These are phyloP conservation scores for Caloenas nicobarica DNA, from an alignment of 2,113 vertebrate species.

Conservation along the genomic window DNA sequence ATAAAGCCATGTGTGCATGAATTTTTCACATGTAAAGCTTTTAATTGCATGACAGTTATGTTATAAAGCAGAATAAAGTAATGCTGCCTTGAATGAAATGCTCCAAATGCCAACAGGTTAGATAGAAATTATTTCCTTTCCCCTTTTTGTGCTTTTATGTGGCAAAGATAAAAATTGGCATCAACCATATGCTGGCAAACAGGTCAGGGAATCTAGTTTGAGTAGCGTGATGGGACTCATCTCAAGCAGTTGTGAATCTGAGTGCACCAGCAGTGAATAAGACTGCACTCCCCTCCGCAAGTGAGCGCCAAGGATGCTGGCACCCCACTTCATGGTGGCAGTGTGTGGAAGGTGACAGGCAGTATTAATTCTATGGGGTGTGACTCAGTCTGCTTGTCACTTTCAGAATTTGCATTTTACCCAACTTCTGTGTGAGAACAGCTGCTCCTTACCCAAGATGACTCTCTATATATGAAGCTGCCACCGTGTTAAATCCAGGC, in stretches of 20 bases:
- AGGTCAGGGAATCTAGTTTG: background rate
- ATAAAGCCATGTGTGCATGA: background rate
- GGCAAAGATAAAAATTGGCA: background rate
- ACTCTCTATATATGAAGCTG: background rate
- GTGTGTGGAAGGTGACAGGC: background rate
- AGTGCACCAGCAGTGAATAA: background rate
- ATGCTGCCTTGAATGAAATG: background rate
- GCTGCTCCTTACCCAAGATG: background rate
- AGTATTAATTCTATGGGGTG: background rate
- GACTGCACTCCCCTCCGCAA: background rate
- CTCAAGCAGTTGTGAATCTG: background rate
- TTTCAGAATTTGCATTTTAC: background rate
- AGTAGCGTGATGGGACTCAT: background rate
- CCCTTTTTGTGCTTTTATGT: background rate
- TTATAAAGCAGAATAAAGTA: background rate
- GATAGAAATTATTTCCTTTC: background rate
- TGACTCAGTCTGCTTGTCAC: background rate
- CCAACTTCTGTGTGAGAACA: background rate
- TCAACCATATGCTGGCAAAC: background rate
- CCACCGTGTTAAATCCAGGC: background rate
- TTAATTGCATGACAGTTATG: background rate
- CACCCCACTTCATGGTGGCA: rapidly evolving
- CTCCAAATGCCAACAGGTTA: background rate
- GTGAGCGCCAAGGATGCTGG: background rate
- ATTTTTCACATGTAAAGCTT: background rate